These are phyloP conservation scores for Premnoplex brunnescens DNA, from an alignment of 2,797 vertebrate species.

Conservation along the genomic window DNA sequence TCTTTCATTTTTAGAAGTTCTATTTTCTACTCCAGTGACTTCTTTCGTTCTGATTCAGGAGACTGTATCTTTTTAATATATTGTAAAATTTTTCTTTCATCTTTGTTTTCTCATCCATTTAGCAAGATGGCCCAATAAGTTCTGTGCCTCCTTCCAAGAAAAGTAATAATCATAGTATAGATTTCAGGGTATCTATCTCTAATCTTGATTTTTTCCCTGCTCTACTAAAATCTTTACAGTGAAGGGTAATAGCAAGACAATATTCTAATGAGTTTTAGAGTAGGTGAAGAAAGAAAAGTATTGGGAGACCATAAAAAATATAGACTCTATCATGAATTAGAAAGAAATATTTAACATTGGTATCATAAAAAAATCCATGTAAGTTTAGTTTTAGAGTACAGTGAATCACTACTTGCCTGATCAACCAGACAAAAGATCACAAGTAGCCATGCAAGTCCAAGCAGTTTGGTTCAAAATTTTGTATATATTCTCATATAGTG, in stretches of 20 bases:
- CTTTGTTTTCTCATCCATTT: neutral
- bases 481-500: neutral
- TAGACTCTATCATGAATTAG: neutral
- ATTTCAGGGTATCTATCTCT: neutral
- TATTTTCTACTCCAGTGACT: conserved; percentile 35
- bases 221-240: neutral
- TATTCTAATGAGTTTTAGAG: neutral
- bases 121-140: neutral
- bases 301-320: neutral
- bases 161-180: neutral
- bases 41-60: conserved; percentile 27
- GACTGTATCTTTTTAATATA: neutral
- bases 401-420: neutral
- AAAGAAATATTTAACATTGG: neutral
- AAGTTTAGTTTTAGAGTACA: neutral
- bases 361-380: neutral
- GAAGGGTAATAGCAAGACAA: neutral
- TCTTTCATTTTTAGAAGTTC: neutral
- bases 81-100: neutral
- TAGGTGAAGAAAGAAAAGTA: neutral
- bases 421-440: neutral
- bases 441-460: neutral
- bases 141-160: neutral
- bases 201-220: neutral
- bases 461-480: neutral